Percentiles rank a stretch among this genome's conserved stretches.
Conservation (phyloP, 2,888 invertebrate genomes). For the Drosophila austrosaltans region DNA sequence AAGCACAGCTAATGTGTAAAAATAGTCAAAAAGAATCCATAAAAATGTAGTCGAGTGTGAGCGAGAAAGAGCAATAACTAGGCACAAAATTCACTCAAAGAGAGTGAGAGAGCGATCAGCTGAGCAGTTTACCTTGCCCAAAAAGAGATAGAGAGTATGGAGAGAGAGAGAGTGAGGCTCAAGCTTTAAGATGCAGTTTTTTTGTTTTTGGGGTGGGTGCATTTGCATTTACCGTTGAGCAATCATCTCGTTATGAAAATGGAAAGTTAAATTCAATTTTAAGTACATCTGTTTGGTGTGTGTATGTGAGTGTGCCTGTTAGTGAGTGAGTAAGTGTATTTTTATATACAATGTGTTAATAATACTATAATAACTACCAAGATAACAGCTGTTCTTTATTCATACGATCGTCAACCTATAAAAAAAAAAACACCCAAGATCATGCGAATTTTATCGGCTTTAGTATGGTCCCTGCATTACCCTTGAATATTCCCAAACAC, state of each 20-base stretch:
- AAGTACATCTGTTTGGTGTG: slow-evolving; percentile 1
- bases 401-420: not conserved
- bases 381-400: slow-evolving; percentile 38
- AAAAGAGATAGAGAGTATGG: slow-evolving; percentile 4
- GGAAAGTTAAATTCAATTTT: slow-evolving; percentile 57
- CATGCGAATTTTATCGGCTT: not conserved
- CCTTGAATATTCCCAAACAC: not conserved
- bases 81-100: slow-evolving; percentile 24
- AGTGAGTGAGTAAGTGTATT: slow-evolving; percentile 3
- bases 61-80: slow-evolving; percentile 19
- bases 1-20: slow-evolving; percentile 60
- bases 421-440: not conserved
- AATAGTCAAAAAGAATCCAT: slow-evolving; percentile 73
- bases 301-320: not conserved
- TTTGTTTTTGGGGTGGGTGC: slow-evolving; percentile 28
- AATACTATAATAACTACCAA: not conserved
- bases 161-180: slow-evolving; percentile 18
- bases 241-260: slow-evolving; percentile 55
- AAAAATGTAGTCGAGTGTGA: slow-evolving; percentile 59
- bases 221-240: slow-evolving; percentile 32
- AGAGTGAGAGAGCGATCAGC: slow-evolving; percentile 27
- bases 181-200: slow-evolving; percentile 20
- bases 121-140: slow-evolving; percentile 28
- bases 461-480: not conserved
- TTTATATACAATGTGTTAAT: not conserved